Evolutionary conservation across 2,888 invertebrate genomes (phyloP), one percentile per base, ranked within the genome.

Genomic region (Muscina levida): DNA sequence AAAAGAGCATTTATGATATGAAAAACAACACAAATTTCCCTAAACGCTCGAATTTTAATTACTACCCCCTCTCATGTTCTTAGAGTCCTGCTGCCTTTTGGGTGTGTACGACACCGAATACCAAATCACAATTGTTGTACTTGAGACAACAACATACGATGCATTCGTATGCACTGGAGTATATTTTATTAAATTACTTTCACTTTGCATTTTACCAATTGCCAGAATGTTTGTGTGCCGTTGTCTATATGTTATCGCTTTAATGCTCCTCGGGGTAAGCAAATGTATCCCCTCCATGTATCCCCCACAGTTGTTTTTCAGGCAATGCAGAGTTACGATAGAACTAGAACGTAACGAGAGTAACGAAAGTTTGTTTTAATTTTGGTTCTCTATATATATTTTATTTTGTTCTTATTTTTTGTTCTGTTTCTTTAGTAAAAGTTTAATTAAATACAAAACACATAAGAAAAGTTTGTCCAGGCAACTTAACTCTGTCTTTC

Each of bases 361-460:
- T 70, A 46, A 15, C 17, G 17, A 19, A 59, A 59, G 59, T 59
- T 59, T 37, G 39, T 59, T 39, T 59, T 62, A 10, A 62, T 39
- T 62, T 62, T 22, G 39, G 22, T 72, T 72, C 59, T 76, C 44
- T 31, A n/a, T n/a, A n/a, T n/a, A n/a, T n/a, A n/a, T n/a, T n/a
- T n/a, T n/a, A n/a, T n/a, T n/a, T n/a, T n/a, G n/a, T n/a, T n/a
- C n/a, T n/a, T n/a, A n/a, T n/a, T n/a, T n/a, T n/a, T n/a, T n/a
- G n/a, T n/a, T n/a, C n/a, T n/a, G n/a, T n/a, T n/a, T n/a, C n/a
- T 31, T 31, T 31, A 8, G 31, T 5, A 31, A 73, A 77, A 77
- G 48, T 80, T 80, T 80, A 80, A 80, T 80, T 80, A 80, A 80
- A 80, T 73, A 74, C 66, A 80, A 66, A 77, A 77, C 66, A 73